Evolutionary conservation across 2,888 invertebrate species (phyloP).

Genomic region (Barypeithes pellucidus): DNA sequence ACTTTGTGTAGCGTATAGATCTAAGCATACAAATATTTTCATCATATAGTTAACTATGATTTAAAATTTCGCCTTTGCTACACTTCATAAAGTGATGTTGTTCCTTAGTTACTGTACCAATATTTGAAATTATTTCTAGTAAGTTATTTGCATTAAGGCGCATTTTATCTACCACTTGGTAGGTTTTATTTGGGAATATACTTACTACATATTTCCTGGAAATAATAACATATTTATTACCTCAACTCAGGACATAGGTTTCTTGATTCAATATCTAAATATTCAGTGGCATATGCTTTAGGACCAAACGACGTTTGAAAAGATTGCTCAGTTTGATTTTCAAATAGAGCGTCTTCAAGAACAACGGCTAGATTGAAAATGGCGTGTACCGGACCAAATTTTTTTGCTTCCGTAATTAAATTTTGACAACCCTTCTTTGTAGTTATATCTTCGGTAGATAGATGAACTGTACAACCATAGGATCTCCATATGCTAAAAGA

Average conservation of each 20-base stretch:
- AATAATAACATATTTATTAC: no score
- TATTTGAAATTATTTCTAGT: no score
- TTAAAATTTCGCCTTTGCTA: no score
- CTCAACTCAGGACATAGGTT: conserved; percentile 58
- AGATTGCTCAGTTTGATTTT: conserved; percentile 82
- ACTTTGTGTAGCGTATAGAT: no score
- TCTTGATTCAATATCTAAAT: conserved; percentile 77
- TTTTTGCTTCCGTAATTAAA: conserved; percentile 77
- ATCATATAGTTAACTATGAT: no score
- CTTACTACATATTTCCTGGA: no score
- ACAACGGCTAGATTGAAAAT: conserved; percentile 93
- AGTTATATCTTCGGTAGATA: conserved; percentile 83
- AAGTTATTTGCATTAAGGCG: no score
- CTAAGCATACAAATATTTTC: no score
- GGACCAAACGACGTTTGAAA: conserved; percentile 82
- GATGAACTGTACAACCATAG: conserved; percentile 79
- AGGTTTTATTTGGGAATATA: no score
- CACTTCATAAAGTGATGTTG: no score
- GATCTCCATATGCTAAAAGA: conserved; percentile 59
- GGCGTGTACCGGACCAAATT: conserved; percentile 83
- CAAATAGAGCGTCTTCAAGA: conserved; percentile 82
- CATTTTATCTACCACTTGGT: no score
- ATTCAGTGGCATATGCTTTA: conserved; percentile 86
- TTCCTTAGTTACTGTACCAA: no score
- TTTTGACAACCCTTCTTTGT: conserved; percentile 79